Evolutionary conservation across 2,888 invertebrate genomes (phyloP), one percentile per base, ranked within the genome.

Genomic region (Lysandra coridon): DNA sequence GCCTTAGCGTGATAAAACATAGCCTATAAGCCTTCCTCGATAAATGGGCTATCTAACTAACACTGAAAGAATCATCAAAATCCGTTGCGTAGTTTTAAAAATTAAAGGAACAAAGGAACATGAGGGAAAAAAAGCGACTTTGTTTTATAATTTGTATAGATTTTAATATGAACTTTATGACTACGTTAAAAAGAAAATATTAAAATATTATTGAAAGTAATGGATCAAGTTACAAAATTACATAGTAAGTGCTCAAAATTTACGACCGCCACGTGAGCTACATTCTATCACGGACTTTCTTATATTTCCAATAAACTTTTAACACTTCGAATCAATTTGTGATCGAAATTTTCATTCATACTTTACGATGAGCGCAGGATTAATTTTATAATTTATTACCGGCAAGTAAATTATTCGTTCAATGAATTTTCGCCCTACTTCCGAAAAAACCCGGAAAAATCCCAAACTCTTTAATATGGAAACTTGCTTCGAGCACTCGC

Each of bases 371-470:
- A 64, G 64, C 64, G 12, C 12, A 64, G 69, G 69, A 69, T 69
- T 69, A 69, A 69, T 69, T 37, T 69, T 69, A 69, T 69, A 69
- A 69, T 69, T 69, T 33, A 33, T 69, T 69, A 69, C 69, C 12
- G 33, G 69, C 69, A 37, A 69, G 69, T 69, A 69, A 69, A 69
- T 69, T 69, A 37, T 69, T 69, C 69, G 33, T 4, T 12, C 14
- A 69, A 5, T 69, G 69, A 69, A 69, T 69, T 69, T 69, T 69
- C 14, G 69, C 23, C 69, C 33, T 69, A 69, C 64, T 69, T 69
- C 17, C 14, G 69, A 69, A 69, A 69, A 69, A 69, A 69, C 30
- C 64, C 33, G 30, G 64, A 69, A 69, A 37, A 69, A 69, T 69
- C 14, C 33, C 14, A 69, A 69, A 69, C 64, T 69, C 64, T 69